Evolutionary conservation across 2,888 invertebrate species (phyloP).

Genomic region (Nomada goodeniana): DNA sequence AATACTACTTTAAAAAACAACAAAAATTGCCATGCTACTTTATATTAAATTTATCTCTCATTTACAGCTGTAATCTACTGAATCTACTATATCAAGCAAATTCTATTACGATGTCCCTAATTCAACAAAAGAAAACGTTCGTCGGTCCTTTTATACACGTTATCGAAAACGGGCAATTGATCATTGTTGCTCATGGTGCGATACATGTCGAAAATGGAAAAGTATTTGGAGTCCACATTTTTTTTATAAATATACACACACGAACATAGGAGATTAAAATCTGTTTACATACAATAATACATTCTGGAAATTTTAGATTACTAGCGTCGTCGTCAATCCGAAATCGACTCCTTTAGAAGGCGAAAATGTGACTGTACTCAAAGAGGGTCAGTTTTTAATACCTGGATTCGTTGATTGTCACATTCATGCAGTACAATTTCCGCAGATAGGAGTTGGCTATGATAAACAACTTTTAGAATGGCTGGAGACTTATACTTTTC

Average conservation of each 20-base stretch:
- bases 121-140: constrained; percentile 63
- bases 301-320: constrained; percentile 70
- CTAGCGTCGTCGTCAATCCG: constrained; percentile 67
- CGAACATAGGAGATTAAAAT: neutral
- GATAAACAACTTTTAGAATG: constrained; percentile 93
- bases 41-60: neutral
- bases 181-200: constrained; percentile 72
- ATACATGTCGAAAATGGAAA: constrained; percentile 78
- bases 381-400: constrained; percentile 88
- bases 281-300: neutral
- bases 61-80: constrained; percentile 1
- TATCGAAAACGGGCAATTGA: constrained; percentile 70
- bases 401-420: constrained; percentile 96
- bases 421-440: constrained; percentile 95
- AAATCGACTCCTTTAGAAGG: constrained; percentile 50
- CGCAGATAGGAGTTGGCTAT: constrained; percentile 93
- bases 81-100: neutral
- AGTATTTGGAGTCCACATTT: constrained; percentile 64
- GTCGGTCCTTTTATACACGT: constrained; percentile 79
- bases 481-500: constrained; percentile 94
- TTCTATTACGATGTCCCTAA: constrained; percentile 49
- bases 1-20: neutral
- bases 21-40: neutral
- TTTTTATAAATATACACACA: neutral
- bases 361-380: constrained; percentile 69